Evolutionary conservation across 2,888 invertebrate species (phyloP), one percentile per base, ranked within the genome.

Genomic region (Catocala sponsa): DNA sequence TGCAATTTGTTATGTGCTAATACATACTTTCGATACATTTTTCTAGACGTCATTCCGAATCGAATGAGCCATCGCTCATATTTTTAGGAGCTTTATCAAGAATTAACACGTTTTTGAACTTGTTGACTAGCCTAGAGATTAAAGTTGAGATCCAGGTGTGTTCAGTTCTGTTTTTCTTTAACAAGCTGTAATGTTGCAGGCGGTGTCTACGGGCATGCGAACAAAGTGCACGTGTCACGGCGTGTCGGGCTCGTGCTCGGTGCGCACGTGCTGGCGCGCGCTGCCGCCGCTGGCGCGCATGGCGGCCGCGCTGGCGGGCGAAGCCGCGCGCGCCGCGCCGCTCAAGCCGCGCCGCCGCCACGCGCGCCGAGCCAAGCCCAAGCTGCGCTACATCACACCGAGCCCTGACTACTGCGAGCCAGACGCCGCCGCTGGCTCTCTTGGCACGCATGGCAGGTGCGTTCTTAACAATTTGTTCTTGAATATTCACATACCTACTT

Each of bases 361-460:
- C 71, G 78, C 89, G 65, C 73, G 88, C 46, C 94, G 95, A 63
- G 91, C 91, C 0, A 85, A 88, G 50, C 95, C 96, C 51, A 95
- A 97, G 57, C 95, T 98, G 64, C 94, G 97, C 35, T 98, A 96
- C 91, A 95, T 97, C 73, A 96, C 96, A 67, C 97, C 97, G 82
- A 97, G 97, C 62, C 97, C 98, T 0, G 97, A 98, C 90, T 98
- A 97, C 89, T 98, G 98, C 90, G 95, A 96, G 63, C 96, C 95
- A 32, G 97, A 98, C 81, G 94, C 95, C 12, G 95, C 96, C 49
- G 95, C 96, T 5, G 98, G 98, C 11, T 97, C 97, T 55, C 92
- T 96, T 10, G 98, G 98, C 38, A 98, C 98, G 0, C 94, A 95
- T 54, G 97, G 97, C 85, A 96, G 98, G 98, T 97, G 84, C 49